phyloP scores from a whole-genome alignment of 1,140 invertebrate genomes.

The Pseudomyrmex dendroicus region DNA sequence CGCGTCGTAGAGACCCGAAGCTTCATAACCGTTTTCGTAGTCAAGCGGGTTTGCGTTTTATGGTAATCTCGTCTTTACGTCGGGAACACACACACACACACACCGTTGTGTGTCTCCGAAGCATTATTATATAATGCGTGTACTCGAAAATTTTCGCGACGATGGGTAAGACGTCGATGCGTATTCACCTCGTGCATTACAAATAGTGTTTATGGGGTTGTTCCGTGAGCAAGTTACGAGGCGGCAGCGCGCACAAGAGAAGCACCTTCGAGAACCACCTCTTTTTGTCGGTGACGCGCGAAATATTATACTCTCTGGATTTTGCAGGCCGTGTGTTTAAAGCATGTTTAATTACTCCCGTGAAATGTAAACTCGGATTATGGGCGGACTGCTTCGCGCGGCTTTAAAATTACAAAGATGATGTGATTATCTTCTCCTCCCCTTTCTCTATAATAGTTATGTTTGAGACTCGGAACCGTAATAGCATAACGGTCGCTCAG shows the following conservation, averaged over 20 bases:
- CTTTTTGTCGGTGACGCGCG: constrained; percentile 19
- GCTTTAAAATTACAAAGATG: constrained; percentile 57
- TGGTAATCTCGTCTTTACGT: constrained; percentile 34
- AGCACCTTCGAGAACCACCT: constrained; percentile 6
- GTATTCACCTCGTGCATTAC: constrained; percentile 46
- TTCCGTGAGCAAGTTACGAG: constrained; percentile 18
- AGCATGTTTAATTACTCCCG: constrained; percentile 52
- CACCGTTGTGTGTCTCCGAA: too few species aligned
- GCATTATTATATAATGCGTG: constrained; percentile 50
- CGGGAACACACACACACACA: constrained; percentile 30
- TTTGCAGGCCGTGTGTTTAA: constrained; percentile 52
- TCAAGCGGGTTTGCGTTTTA: constrained; percentile 51
- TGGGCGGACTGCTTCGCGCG: constrained; percentile 39
- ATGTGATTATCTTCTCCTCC: constrained; percentile 46
- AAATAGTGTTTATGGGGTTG: constrained; percentile 50
- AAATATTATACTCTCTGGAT: constrained; percentile 47
- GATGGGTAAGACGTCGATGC: constrained; percentile 27
- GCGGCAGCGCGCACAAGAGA: background rate
- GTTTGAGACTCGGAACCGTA: constrained; percentile 33
- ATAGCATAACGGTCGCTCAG: constrained; percentile 5
- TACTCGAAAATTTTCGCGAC: constrained; percentile 52
- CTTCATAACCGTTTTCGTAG: constrained; percentile 45
- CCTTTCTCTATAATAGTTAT: constrained; percentile 34
- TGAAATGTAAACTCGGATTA: constrained; percentile 50
- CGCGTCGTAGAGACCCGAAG: constrained; percentile 22